Evolutionary conservation across 2,888 invertebrate species (phyloP).

Genomic region (Oasisia sp.): DNA sequence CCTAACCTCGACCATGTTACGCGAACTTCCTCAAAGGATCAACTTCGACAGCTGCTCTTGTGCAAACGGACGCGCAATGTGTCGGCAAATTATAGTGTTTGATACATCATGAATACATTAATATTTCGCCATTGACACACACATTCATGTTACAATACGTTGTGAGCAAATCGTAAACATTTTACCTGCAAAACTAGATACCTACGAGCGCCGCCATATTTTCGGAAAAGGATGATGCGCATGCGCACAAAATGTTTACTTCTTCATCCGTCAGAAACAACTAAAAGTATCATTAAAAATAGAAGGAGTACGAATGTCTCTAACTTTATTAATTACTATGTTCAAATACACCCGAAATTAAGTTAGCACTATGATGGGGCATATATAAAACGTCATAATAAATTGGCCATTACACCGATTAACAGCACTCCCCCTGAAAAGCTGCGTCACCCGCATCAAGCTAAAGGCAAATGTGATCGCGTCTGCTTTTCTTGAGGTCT

Average conservation of each 20-base stretch:
- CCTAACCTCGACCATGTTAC: background rate
- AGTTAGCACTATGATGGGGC: background rate
- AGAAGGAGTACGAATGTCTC: background rate
- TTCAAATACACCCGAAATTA: background rate
- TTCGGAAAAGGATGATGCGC: slow-evolving; percentile 17
- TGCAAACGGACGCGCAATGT: background rate
- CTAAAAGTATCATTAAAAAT: background rate
- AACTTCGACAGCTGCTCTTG: background rate
- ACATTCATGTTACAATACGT: background rate
- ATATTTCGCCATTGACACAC: background rate
- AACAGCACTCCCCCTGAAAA: background rate
- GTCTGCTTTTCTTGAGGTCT: background rate
- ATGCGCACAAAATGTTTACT: background rate
- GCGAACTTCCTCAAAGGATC: background rate
- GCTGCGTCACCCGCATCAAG: background rate
- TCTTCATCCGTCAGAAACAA: background rate
- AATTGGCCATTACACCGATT: slow-evolving; percentile 13
- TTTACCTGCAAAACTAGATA: slow-evolving; percentile 1
- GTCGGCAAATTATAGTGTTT: background rate
- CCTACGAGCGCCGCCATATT: slow-evolving; percentile 4
- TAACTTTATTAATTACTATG: background rate
- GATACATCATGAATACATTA: background rate
- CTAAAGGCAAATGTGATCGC: background rate
- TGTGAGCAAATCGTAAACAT: background rate
- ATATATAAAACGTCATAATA: background rate